Conservation (phyloP, 2,113 vertebrate species). For the Hemicordylus capensis region DNA sequence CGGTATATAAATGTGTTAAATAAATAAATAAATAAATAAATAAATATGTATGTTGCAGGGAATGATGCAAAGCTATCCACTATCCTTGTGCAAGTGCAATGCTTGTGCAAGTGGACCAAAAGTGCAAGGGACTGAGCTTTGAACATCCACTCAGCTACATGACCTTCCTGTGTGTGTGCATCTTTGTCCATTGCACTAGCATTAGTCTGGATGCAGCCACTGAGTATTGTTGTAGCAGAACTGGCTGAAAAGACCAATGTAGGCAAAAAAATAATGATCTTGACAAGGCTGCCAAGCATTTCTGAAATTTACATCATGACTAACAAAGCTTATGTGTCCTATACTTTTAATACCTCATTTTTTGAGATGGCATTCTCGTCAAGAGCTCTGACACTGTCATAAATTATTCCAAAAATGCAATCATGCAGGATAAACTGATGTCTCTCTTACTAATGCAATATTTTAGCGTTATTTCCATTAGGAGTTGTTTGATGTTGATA, state of each 20-base stretch:
- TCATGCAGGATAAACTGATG: neutral
- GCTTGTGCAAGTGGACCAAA: too few species aligned
- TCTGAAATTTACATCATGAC: neutral
- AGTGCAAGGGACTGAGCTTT: too few species aligned
- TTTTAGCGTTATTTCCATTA: neutral
- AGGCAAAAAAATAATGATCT: neutral
- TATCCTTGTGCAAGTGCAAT: too few species aligned
- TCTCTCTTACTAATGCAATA: neutral
- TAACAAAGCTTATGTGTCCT: conserved; percentile 19
- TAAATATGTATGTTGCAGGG: too few species aligned
- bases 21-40: too few species aligned
- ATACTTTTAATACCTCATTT: neutral
- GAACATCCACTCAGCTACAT: too few species aligned
- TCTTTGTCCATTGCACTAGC: too few species aligned
- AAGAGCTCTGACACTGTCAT: neutral
- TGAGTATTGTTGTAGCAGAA: neutral
- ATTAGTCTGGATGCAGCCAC: too few species aligned
- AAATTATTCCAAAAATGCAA: neutral
- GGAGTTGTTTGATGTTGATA: neutral
- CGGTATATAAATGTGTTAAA: too few species aligned
- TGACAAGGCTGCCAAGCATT: neutral
- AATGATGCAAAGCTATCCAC: too few species aligned
- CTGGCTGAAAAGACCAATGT: neutral
- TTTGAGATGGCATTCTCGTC: neutral
- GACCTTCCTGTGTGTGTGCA: too few species aligned